Conservation (phyloP, 2,113 vertebrate genomes). For the Clinocottus analis region DNA sequence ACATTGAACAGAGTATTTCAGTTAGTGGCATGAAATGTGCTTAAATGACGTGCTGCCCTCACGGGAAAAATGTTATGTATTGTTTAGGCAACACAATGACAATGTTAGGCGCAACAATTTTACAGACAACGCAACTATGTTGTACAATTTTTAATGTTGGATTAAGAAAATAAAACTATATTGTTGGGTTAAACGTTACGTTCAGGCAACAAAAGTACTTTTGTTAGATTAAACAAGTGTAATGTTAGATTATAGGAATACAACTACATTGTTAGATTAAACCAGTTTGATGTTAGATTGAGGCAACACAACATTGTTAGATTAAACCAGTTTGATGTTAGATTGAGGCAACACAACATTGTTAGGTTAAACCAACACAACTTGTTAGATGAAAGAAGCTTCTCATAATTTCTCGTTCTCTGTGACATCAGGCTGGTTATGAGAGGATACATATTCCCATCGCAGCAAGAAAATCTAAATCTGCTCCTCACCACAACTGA, state of each 20-base stretch:
- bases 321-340: not conserved
- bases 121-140: no score
- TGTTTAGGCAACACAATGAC: not conserved
- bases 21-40: not conserved
- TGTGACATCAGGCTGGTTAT: not conserved
- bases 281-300: not conserved
- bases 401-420: not conserved
- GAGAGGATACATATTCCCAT: not conserved
- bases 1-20: not conserved
- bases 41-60: not conserved
- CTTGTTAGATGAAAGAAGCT: not conserved
- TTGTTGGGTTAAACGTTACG: no score
- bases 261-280: not conserved
- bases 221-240: not conserved
- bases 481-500: not conserved
- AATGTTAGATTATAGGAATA: not conserved
- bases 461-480: not conserved
- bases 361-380: not conserved
- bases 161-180: not conserved
- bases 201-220: not conserved
- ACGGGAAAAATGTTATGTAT: not conserved
- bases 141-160: not conserved
- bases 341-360: not conserved
- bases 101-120: not conserved
- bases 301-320: not conserved